Percentiles rank a stretch among this genome's conserved stretches.
Evolutionary conservation across 2,888 invertebrate species (phyloP).

Genomic region (Eurois occulta): DNA sequence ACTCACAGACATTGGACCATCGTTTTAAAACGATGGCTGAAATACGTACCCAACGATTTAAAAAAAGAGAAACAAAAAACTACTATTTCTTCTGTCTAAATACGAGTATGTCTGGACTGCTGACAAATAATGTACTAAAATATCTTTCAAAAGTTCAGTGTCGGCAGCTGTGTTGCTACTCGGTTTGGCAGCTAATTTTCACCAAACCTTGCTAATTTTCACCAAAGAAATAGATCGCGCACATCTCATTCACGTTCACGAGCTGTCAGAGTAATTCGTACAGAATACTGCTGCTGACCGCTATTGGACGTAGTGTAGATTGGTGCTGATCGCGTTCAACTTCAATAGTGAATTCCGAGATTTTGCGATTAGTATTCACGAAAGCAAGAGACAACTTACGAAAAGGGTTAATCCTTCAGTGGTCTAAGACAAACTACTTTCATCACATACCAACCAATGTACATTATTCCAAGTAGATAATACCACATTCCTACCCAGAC

Average conservation of each 20-base stretch:
- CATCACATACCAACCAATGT: slow-evolving; percentile 6
- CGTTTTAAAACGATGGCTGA: neutral
- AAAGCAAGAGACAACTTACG: neutral
- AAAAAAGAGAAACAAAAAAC: neutral
- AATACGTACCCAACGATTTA: neutral
- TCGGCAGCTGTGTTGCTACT: too few species aligned
- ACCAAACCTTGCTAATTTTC: too few species aligned
- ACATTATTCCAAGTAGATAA: slow-evolving; percentile 2
- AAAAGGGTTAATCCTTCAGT: neutral
- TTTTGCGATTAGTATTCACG: neutral
- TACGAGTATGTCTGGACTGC: neutral
- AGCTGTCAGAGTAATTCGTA: neutral
- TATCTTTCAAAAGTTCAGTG: neutral
- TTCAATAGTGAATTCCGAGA: neutral
- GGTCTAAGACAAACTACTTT: neutral
- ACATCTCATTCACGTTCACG: neutral
- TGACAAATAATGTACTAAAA: neutral
- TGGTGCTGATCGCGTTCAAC: neutral
- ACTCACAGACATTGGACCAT: neutral
- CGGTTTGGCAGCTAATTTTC: too few species aligned
- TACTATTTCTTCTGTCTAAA: neutral
- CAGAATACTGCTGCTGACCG: neutral
- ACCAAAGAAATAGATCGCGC: too few species aligned
- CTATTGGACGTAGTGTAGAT: neutral
- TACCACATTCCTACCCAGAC: slow-evolving; percentile 22